These are phyloP conservation scores for Tenthredo amoena DNA, from an alignment of 2,888 invertebrate genomes.

Conservation along the genomic window DNA sequence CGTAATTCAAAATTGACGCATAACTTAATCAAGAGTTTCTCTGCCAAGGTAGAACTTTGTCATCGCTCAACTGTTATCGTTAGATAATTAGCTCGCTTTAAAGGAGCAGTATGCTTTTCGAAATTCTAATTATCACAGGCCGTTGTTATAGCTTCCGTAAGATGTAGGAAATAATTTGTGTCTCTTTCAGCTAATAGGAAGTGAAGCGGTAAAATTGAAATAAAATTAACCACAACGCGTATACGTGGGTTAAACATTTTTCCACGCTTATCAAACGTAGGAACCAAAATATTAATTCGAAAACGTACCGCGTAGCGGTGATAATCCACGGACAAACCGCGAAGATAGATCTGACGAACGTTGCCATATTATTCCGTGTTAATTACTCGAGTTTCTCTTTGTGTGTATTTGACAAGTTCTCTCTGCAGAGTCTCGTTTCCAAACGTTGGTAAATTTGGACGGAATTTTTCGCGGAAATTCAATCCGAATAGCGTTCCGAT, in stretches of 20 bases:
- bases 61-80: slow-evolving; percentile 25
- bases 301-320: not conserved
- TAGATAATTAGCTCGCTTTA: slow-evolving; percentile 14
- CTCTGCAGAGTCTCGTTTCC: not conserved
- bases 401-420: slow-evolving; percentile 12
- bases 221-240: not conserved
- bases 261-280: not conserved
- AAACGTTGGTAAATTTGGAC: not conserved
- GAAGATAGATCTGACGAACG: not conserved
- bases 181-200: not conserved
- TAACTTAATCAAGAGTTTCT: slow-evolving; percentile 38
- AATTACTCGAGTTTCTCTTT: slow-evolving; percentile 2
- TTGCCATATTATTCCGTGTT: not conserved
- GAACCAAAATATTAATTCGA: not conserved
- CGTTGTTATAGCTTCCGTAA: not conserved
- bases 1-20: slow-evolving; percentile 8
- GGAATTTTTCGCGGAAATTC: not conserved
- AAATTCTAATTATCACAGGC: not conserved
- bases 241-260: not conserved
- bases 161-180: not conserved
- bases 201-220: not conserved
- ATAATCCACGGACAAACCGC: not conserved
- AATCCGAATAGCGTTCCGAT: not conserved
- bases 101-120: not conserved
- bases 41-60: slow-evolving; percentile 4